Conservation (phyloP, 2,797 vertebrate genomes). For the Molossus molossus region DNA sequence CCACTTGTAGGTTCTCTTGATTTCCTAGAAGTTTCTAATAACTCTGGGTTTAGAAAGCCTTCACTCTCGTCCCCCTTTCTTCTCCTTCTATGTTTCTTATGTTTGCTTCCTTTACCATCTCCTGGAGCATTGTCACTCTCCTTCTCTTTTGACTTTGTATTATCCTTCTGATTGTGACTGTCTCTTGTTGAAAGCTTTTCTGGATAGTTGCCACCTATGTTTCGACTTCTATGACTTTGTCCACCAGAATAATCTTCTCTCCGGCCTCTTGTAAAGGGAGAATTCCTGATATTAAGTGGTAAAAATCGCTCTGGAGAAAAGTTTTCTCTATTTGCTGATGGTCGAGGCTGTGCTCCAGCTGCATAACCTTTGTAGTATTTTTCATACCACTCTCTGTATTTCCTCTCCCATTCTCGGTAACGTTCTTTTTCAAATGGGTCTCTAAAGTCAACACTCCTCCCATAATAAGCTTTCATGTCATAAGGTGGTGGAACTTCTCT, state of each 20-base stretch:
- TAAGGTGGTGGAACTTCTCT: slow-evolving; percentile 92
- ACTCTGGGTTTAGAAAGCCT: slow-evolving; percentile 87
- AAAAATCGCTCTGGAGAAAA: slow-evolving; percentile 92
- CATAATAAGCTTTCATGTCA: slow-evolving; percentile 93
- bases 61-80: slow-evolving; percentile 91
- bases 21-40: slow-evolving; percentile 90
- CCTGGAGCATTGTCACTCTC: slow-evolving; percentile 90
- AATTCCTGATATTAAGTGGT: slow-evolving; percentile 90
- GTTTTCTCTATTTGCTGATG: slow-evolving; percentile 91
- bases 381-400: slow-evolving; percentile 97
- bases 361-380: slow-evolving; percentile 95
- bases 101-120: slow-evolving; percentile 94
- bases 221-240: slow-evolving; percentile 90
- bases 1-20: slow-evolving; percentile 87
- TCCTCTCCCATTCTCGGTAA: slow-evolving; percentile 95
- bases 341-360: slow-evolving; percentile 91
- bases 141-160: slow-evolving; percentile 91
- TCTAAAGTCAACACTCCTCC: slow-evolving; percentile 92
- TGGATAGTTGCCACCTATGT: slow-evolving; percentile 87
- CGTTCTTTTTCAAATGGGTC: slow-evolving; percentile 94
- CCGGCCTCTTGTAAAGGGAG: slow-evolving; percentile 91
- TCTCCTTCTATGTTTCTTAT: slow-evolving; percentile 92
- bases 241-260: slow-evolving; percentile 92
- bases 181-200: slow-evolving; percentile 91
- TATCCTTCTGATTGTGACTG: slow-evolving; percentile 90